Conservation (phyloP, 2,797 vertebrate species). For the Danio kyathit region DNA sequence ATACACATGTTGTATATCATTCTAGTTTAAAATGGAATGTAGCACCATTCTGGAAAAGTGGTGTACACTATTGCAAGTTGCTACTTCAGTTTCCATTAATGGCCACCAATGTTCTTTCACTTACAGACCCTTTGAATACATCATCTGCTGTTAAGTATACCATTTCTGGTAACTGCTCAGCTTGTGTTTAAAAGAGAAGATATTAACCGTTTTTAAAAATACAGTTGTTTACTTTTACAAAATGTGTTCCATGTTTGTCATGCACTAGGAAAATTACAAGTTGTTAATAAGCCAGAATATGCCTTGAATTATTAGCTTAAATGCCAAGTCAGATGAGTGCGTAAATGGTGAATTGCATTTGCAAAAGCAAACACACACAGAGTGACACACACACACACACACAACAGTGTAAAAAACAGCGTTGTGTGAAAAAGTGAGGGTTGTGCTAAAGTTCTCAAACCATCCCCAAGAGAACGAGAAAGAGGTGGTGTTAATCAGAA, state of each 20-base stretch:
- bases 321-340: conserved; percentile 50
- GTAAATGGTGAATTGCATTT: conserved; percentile 31
- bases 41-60: too few species aligned
- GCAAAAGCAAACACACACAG: conserved; percentile 34
- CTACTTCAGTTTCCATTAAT: too few species aligned
- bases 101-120: too few species aligned
- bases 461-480: conserved; percentile 17
- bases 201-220: too few species aligned
- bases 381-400: conserved; percentile 18
- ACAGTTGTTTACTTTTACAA: not conserved
- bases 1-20: too few species aligned
- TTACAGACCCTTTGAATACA: too few species aligned
- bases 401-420: not conserved
- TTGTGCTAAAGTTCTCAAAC: conserved; percentile 22
- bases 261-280: too few species aligned
- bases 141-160: not conserved
- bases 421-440: conserved; percentile 38
- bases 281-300: not conserved
- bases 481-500: conserved; percentile 38
- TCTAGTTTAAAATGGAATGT: too few species aligned
- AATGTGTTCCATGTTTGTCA: not conserved
- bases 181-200: not conserved
- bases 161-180: not conserved
- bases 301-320: not conserved
- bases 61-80: too few species aligned